Conservation (phyloP, 2,113 vertebrate genomes). For the Sebastes schlegelii region DNA sequence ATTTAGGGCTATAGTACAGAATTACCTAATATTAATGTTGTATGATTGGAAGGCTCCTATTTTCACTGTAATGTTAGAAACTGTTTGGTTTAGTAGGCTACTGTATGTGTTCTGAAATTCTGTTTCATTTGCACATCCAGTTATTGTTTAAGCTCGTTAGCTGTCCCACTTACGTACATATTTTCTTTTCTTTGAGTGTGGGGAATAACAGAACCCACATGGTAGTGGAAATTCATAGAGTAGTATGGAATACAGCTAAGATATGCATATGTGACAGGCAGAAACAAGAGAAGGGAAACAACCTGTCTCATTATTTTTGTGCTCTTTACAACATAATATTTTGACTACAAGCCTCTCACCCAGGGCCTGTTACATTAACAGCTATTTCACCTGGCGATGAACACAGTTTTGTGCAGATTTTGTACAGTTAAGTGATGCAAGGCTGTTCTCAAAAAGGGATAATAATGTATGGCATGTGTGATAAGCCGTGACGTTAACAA, state of each 20-base stretch:
- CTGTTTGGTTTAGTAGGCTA: too few species aligned
- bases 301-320: background rate
- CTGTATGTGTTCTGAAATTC: too few species aligned
- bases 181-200: background rate
- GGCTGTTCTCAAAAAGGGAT: slow-evolving; percentile 7
- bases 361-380: background rate
- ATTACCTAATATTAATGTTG: too few species aligned
- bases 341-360: background rate
- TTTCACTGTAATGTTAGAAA: too few species aligned
- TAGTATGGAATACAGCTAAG: background rate
- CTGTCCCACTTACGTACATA: too few species aligned
- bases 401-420: background rate
- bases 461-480: slow-evolving; percentile 9
- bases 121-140: too few species aligned
- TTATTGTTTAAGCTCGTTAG: too few species aligned
- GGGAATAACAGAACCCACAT: background rate
- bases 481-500: background rate
- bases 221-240: background rate
- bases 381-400: background rate
- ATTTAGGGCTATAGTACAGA: background rate
- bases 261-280: background rate
- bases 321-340: background rate
- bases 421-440: background rate
- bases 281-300: background rate
- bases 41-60: too few species aligned